Evolutionary conservation across 2,113 vertebrate genomes (phyloP).

Genomic region (Crypturellus undulatus): DNA sequence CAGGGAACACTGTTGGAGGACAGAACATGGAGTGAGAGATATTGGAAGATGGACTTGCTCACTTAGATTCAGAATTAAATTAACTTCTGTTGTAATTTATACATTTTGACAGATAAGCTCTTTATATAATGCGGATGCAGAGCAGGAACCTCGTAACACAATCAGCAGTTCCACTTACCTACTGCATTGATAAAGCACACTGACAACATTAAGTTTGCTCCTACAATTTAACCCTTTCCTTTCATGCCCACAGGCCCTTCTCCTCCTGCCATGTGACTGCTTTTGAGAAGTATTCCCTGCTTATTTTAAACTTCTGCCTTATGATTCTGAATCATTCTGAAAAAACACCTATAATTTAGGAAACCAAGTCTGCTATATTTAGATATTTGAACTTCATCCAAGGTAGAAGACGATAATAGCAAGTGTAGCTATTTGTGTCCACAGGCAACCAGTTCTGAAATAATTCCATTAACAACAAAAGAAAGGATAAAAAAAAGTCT

Average conservation of each 20-base stretch:
- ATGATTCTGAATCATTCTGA: slow-evolving; percentile 25
- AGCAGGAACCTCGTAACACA: background rate
- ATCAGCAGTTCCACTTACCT: background rate
- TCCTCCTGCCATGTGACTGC: background rate
- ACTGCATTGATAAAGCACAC: background rate
- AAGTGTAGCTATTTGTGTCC: background rate
- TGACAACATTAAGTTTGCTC: background rate
- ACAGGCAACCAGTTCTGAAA: background rate
- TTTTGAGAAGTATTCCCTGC: background rate
- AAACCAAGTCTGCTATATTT: background rate
- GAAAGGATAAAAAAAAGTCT: background rate
- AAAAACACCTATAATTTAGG: background rate
- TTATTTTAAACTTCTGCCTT: slow-evolving; percentile 33
- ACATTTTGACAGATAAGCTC: background rate
- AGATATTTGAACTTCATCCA: background rate
- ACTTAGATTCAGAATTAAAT: background rate
- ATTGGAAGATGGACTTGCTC: background rate
- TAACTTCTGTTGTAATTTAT: background rate
- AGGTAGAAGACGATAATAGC: background rate
- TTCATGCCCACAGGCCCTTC: background rate
- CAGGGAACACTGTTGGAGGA: background rate
- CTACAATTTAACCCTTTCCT: background rate
- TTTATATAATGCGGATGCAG: background rate
- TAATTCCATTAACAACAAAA: background rate
- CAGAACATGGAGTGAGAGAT: background rate